These are phyloP conservation scores for Danaus plexippus DNA, from an alignment of 1,140 invertebrate species.

Conservation along the genomic window DNA sequence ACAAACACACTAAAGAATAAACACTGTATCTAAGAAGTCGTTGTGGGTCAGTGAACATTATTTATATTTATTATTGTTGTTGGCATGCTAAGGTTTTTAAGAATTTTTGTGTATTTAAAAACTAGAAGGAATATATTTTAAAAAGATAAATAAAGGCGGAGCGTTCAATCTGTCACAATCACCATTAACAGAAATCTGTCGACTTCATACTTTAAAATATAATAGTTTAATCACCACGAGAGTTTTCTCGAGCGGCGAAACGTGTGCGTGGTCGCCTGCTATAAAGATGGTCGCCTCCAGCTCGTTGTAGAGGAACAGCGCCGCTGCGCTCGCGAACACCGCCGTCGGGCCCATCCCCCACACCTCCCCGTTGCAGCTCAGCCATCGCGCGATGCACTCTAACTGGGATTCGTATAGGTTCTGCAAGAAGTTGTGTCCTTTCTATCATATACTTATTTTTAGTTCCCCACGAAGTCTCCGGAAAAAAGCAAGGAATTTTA, in stretches of 20 bases:
- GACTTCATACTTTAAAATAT: too few relatives aligned
- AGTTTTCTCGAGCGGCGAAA: slow-evolving; percentile 47
- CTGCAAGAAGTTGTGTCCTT: slow-evolving; percentile 19
- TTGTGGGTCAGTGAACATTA: too few relatives aligned
- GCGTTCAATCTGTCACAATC: too few relatives aligned
- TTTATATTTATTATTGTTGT: too few relatives aligned
- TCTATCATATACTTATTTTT: neutral
- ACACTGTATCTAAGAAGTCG: too few relatives aligned
- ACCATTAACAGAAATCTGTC: too few relatives aligned
- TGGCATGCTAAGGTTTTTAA: too few relatives aligned
- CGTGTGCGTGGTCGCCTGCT: slow-evolving; percentile 36
- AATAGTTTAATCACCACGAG: slow-evolving; percentile 31
- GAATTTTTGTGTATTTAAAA: too few relatives aligned
- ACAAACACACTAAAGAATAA: too few relatives aligned
- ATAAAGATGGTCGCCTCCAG: slow-evolving; percentile 48
- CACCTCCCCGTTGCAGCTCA: slow-evolving; percentile 64
- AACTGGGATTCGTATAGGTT: slow-evolving; percentile 40
- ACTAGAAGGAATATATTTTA: too few relatives aligned
- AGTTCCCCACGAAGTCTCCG: too few relatives aligned
- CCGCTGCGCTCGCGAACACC: slow-evolving; percentile 61
- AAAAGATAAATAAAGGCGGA: too few relatives aligned
- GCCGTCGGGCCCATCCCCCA: slow-evolving; percentile 60
- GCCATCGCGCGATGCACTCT: slow-evolving; percentile 47
- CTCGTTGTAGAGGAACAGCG: slow-evolving; percentile 59
- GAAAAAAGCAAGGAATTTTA: neutral